Evolutionary conservation across 2,113 vertebrate genomes (phyloP).

Genomic region (Dendropsophus ebraccatus): DNA sequence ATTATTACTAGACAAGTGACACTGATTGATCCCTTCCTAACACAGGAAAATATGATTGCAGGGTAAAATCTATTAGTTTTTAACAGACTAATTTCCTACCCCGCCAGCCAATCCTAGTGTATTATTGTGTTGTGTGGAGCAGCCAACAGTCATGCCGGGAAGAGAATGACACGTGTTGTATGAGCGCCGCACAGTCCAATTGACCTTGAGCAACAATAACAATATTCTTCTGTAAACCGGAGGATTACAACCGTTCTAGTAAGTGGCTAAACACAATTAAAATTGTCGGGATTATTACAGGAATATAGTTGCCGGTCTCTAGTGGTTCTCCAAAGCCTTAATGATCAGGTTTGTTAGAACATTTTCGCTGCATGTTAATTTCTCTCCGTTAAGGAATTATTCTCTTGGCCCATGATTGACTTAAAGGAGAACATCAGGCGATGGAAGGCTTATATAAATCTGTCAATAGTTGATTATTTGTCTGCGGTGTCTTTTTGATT

Average conservation of each 20-base stretch:
- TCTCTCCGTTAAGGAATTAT: neutral
- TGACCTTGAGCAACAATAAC: neutral
- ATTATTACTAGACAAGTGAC: neutral
- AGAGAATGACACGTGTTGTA: slow-evolving; percentile 17
- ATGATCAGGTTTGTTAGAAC: slow-evolving; percentile 6
- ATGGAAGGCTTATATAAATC: neutral
- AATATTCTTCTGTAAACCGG: slow-evolving; percentile 18
- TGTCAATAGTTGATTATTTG: slow-evolving; percentile 13
- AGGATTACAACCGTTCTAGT: slow-evolving; percentile 11
- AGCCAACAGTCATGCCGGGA: slow-evolving; percentile 25
- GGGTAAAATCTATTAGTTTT: slow-evolving; percentile 11
- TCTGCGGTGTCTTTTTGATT: neutral
- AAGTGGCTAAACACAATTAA: slow-evolving; percentile 16
- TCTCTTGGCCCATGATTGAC: neutral
- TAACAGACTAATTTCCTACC: neutral
- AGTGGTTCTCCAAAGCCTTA: slow-evolving; percentile 8
- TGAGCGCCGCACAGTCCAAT: neutral
- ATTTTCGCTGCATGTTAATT: slow-evolving; percentile 4
- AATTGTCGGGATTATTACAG: slow-evolving; percentile 6
- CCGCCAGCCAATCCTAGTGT: neutral
- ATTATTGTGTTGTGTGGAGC: slow-evolving; percentile 10
- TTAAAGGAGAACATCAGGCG: neutral
- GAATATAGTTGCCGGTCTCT: slow-evolving; percentile 17
- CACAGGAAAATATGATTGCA: slow-evolving; percentile 22
- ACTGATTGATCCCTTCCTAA: slow-evolving; percentile 44